Base-by-base conservation (phyloP, 2,888 invertebrate species). In the Hoplodrina ambigua region DNA sequence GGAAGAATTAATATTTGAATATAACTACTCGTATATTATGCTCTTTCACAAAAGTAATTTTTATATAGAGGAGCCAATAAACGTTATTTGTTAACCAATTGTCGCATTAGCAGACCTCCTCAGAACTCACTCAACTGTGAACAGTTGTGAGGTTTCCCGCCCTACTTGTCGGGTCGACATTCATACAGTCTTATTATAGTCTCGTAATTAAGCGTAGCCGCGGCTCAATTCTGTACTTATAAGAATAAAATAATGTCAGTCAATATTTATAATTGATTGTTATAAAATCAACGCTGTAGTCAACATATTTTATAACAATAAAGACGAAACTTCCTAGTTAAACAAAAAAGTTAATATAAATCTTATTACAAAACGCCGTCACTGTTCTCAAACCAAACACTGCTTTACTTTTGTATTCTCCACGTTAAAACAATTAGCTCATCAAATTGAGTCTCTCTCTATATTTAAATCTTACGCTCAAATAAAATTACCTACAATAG, bases 71-170 rank as follows among this genome's bases (percentile, higher is more conserved):
- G 33, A 33, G 5, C 33, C 33, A 33, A 2, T 25, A 5, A 69
- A n/a, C 6, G 17, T 17, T 19, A 6, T 41, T 30, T 13, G 11
- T 19, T 5, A 55, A 53, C 0, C n/a, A 58, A 53, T 49, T 5
- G 17, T 1, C 11, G 17, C 44, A 44, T 58, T 33, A 69, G 25
- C 15, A n/a, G 41, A 52, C 52, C 44, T 46, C 10, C 57, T 17
- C 4, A 4, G 44, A 4, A 17, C 46, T 4, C 8, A 30, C 25
- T 46, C 19, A 10, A 8, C 17, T 6, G 52, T 11, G 54, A n/a
- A 15, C 57, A 54, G 60, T 54, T 7, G 56, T 7, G 54, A 7
- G 76, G 78, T 30, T 64, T 72, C 73, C 11, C 57, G 78, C 17
- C 60, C 63, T 57, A 46, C 50, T 61, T 53, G 8, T n/a, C 19